Evolutionary conservation across 2,113 vertebrate species (phyloP), one percentile per base, ranked within the genome.

Genomic region (Heterocephalus glaber): DNA sequence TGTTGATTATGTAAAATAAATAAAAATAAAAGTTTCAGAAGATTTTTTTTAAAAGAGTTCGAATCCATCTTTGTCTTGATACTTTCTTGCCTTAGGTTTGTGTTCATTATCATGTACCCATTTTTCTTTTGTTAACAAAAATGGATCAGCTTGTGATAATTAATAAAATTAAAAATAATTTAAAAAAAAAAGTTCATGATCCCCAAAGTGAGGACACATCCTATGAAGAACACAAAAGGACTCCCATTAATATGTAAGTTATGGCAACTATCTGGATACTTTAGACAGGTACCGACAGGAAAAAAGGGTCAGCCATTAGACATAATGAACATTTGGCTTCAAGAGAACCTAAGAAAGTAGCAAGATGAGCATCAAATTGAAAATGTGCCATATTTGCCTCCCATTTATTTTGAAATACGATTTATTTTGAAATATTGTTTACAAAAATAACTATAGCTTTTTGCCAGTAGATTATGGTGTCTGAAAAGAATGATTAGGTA

Each of bases 121-220:
- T 83, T 84, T 92, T 44, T 91, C 49, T 77, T n/a, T 76, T 81
- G 76, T 91, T 76, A 47, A 41, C 80, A 93, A 81, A 33, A 85
- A 30, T 96, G 24, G 54, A 79, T 70, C 68, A 65, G 68, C 84
- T 89, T 90, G 35, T 56, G n/a, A 77, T 41, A 81, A n/a, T n/a
- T n/a, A n/a, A 49, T 80, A 92, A 92, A 94, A 63, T 81, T 88
- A 44, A 58, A 85, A 94, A 70, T 80, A 74, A 89, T 80, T 89
- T 70, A 80, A n/a, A n/a, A n/a, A n/a, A n/a, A n/a, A n/a, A n/a
- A n/a, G n/a, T n/a, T n/a, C n/a, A n/a, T n/a, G 7, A 3, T 54
- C 14, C 9, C 2, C 72, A 65, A 80, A 79, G 19, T 82, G 33
- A 16, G 9, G 61, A 49, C 24, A 77, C 12, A 91, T 56, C 16